Base-by-base conservation (phyloP, 2,113 vertebrate species). In the Hucho hucho region DNA sequence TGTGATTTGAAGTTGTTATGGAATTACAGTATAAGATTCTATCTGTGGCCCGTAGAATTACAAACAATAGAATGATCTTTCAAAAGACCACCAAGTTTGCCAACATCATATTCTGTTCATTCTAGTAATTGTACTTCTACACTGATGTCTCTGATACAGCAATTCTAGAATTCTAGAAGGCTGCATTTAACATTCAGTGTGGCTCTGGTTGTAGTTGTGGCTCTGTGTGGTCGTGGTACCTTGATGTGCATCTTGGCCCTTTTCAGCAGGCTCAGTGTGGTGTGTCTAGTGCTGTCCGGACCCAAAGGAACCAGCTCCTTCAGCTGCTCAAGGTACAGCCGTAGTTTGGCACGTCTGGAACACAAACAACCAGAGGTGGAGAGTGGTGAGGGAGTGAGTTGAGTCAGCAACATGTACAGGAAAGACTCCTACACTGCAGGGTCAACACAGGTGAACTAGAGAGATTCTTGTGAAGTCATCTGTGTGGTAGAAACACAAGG, bases 191-290 rank as follows among this genome's bases (percentile, higher is more conserved):
- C 3, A 14, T 12, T 49, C 47, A 12, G 47, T 3, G 14, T 12
- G 47, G 12, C 12, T 49, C 47, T 16, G 47, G 47, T 16, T 49
- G 16, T 59, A 20, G 49, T 6, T 18, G 18, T 59, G 58, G 7
- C 20, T n/a, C 18, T 16, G 11, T 56, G 58, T 20, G 49, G 65
- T 32, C 24, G 16, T n/a, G 29, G 89, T 96, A 99, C 98, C 97
- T 99, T 99, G 92, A 99, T 99, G 93, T 98, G 98, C 92, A 95
- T 96, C 95, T 93, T 97, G 87, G 98, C 98, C 82, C 97, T 95
- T 92, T 98, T 99, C 87, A 99, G 94, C 86, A 99, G 93, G 84
- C 98, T 99, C 84, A 99, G 94, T 53, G 97, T 99, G 90, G 98
- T 99, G 87, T 99, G 98, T 87, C 98, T 94, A 14, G 94, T 96